These are phyloP conservation scores for Scaptomyza graminum DNA, from an alignment of 1,140 invertebrate species.

Conservation along the genomic window DNA sequence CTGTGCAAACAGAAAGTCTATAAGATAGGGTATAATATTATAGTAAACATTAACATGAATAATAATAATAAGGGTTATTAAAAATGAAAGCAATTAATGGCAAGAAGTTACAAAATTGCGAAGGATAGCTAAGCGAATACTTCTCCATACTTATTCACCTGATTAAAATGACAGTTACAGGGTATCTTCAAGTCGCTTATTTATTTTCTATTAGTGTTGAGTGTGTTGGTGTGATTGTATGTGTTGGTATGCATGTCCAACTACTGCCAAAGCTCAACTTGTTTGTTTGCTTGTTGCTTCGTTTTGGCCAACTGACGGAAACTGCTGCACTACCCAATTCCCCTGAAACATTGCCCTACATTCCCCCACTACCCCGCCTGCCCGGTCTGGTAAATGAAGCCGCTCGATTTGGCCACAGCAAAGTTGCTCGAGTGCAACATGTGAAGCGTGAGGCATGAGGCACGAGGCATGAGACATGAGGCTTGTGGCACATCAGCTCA, in stretches of 20 bases:
- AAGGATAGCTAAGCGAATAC: too few relatives aligned
- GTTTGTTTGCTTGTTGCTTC: constrained; percentile 69
- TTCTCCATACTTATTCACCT: too few relatives aligned
- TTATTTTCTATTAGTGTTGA: background rate
- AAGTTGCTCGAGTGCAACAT: constrained; percentile 65
- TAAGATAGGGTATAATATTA: too few relatives aligned
- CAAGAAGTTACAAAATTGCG: too few relatives aligned
- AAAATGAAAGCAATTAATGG: too few relatives aligned
- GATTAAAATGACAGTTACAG: background rate
- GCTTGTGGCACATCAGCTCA: constrained; percentile 11
- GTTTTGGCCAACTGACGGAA: constrained; percentile 17
- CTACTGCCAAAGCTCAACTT: constrained; percentile 56
- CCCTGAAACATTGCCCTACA: background rate
- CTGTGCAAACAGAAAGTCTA: background rate
- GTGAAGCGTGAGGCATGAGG: constrained; percentile 17
- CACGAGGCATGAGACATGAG: background rate
- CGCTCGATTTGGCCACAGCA: constrained; percentile 67
- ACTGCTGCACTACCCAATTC: constrained; percentile 12
- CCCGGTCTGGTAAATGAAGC: constrained; percentile 58
- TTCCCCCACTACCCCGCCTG: background rate
- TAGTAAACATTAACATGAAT: too few relatives aligned
- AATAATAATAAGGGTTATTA: too few relatives aligned
- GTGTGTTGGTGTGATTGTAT: constrained; percentile 19
- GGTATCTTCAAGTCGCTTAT: background rate
- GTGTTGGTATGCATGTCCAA: constrained; percentile 17